These are phyloP conservation scores for Oikopleura vanhoeffeni DNA, from an alignment of 23 tunicate genomes.

Conservation along the genomic window DNA sequence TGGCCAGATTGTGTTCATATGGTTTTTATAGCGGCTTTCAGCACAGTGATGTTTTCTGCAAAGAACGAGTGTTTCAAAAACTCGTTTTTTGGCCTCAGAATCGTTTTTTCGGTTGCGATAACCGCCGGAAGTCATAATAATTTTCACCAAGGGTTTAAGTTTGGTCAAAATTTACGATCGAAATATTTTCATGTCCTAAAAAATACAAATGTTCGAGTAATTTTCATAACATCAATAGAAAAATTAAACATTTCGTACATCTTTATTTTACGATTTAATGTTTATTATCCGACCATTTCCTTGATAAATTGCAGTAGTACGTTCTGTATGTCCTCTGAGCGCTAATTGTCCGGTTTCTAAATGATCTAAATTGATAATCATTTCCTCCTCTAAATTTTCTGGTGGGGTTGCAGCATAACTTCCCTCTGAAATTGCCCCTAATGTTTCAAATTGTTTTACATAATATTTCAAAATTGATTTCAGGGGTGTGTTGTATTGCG, in stretches of 20 bases:
- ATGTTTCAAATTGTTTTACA: background rate
- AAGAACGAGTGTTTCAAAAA: too few relatives aligned
- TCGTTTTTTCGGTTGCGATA: background rate
- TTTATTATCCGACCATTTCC: background rate
- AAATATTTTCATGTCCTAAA: too few relatives aligned
- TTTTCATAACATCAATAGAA: too few relatives aligned
- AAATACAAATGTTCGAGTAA: too few relatives aligned
- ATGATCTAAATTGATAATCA: background rate
- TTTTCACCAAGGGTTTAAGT: too few relatives aligned
- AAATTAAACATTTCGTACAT: background rate
- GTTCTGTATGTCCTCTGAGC: background rate
- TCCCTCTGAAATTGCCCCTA: conserved; percentile 5
- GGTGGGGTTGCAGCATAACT: background rate
- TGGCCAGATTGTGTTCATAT: too few relatives aligned
- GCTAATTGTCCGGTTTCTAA: background rate
- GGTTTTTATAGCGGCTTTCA: too few relatives aligned
- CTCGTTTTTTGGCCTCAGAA: background rate
- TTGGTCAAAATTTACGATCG: too few relatives aligned
- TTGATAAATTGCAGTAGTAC: background rate
- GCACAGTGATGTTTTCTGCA: too few relatives aligned
- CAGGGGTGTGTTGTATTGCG: background rate
- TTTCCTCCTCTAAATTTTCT: conserved; percentile 10
- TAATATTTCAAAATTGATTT: background rate
- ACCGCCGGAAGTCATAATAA: background rate
- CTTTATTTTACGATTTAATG: background rate